Base-by-base conservation (phyloP, 2,888 invertebrate species). In the Tribolium freemani region DNA sequence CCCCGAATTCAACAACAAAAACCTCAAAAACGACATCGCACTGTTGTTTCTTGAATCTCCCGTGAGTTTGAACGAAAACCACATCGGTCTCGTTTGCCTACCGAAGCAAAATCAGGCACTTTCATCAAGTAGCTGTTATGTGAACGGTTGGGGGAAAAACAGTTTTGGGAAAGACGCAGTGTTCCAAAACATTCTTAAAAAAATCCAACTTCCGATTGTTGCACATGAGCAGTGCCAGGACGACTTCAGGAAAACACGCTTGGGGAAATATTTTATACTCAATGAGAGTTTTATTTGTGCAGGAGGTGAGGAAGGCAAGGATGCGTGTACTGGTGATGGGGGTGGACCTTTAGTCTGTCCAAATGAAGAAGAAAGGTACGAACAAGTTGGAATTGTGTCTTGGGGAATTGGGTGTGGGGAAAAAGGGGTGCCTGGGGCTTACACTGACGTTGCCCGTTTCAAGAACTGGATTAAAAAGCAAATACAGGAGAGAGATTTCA, bases 401-500 rank as follows among this genome's bases (percentile, higher is more conserved):
- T 96, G 96, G 96, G 96, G 96, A 11, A 93, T 96, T 68, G 94
- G 94, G 1, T 96, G 96, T 80, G 95, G 95, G 0, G 86, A 87
- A 48, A 83, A 86, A 76, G 88, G 88, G 53, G 88, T 93, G 0
- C 96, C 96, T 0, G 95, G 93, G 0, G 94, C 94, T 0, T 96
- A 95, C 84, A 91, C 91, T 0, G 90, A 91, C 78, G 93, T 94
- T 0, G 88, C 93, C 0, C 82, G 86, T 56, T 92, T 91, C 80
- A 87, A 93, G 11, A 81, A 87, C 9, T 96, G 96, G 95, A 91
- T 96, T 46, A 93, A 93, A 83, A 21, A 58, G 13, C 38, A 63
- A 51, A 54, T 74, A 5, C 10, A 38, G 8, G 3, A 3, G 8
- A 38, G 8, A 9, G 8, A 9, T 38, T 38, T 38, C 26, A 26